Evolutionary conservation across 2,888 invertebrate species (phyloP).

Genomic region (Sminthurides aquaticus): DNA sequence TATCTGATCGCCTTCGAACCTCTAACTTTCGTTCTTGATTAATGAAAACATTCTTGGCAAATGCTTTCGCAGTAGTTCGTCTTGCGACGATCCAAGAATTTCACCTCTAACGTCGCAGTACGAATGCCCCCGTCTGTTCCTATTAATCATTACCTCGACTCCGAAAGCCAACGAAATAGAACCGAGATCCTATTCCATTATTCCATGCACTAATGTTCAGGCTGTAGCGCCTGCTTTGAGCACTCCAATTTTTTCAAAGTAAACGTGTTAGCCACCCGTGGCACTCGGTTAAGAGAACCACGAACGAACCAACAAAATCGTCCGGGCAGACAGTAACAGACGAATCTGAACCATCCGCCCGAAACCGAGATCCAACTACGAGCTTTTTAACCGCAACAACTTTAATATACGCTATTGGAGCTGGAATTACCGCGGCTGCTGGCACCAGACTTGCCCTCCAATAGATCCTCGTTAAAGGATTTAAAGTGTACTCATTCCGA

Average conservation of each 20-base stretch:
- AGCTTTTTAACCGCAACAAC: slow-evolving; percentile 21
- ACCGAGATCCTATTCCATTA: slow-evolving; percentile 61
- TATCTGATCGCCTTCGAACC: slow-evolving; percentile 64
- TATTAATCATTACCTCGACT: slow-evolving; percentile 58
- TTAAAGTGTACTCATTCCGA: slow-evolving; percentile 55
- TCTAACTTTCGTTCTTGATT: slow-evolving; percentile 61
- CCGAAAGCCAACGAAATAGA: slow-evolving; percentile 59
- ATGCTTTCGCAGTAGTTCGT: slow-evolving; percentile 60
- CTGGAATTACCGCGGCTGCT: slow-evolving; percentile 67
- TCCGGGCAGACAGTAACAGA: slow-evolving; percentile 18
- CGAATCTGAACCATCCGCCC: slow-evolving; percentile 16
- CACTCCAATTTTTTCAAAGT: slow-evolving; percentile 63
- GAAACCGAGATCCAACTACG: slow-evolving; percentile 24
- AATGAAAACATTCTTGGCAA: too few relatives aligned
- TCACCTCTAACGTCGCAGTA: slow-evolving; percentile 60
- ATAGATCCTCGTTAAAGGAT: slow-evolving; percentile 57
- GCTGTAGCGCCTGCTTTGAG: slow-evolving; percentile 58
- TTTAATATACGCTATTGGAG: slow-evolving; percentile 57
- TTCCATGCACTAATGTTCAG: slow-evolving; percentile 59
- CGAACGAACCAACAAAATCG: too few relatives aligned
- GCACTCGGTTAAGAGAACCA: slow-evolving; percentile 17
- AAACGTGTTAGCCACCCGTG: slow-evolving; percentile 51
- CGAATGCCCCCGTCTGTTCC: slow-evolving; percentile 59
- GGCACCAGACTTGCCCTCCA: slow-evolving; percentile 63
- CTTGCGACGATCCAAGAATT: slow-evolving; percentile 59